These are phyloP conservation scores for Tyria jacobaeae DNA, from an alignment of 2,888 invertebrate genomes.

Conservation along the genomic window DNA sequence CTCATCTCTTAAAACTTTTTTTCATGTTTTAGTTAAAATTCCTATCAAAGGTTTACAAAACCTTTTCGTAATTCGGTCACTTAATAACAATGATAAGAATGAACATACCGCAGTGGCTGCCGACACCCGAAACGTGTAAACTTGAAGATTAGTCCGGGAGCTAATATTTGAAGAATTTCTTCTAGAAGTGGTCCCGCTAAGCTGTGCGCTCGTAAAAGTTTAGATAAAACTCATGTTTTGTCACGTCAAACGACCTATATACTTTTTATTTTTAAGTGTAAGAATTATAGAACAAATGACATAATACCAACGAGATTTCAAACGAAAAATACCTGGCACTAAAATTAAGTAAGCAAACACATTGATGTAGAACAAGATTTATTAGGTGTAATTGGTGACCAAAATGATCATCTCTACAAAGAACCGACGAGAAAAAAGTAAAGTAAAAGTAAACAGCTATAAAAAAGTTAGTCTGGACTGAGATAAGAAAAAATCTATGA, in stretches of 20 bases:
- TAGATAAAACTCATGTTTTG: slow-evolving; percentile 50
- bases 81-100: slow-evolving; percentile 49
- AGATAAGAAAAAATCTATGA: neutral
- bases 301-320: no score
- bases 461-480: neutral
- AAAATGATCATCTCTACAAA: neutral
- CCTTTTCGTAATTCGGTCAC: slow-evolving; percentile 43
- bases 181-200: slow-evolving; percentile 40
- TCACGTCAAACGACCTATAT: slow-evolving; percentile 28
- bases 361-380: neutral
- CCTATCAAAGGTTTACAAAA: slow-evolving; percentile 20
- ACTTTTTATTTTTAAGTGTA: slow-evolving; percentile 6
- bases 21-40: neutral
- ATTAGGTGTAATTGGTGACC: neutral
- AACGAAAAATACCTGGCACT: neutral
- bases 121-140: slow-evolving; percentile 50
- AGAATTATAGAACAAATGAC: slow-evolving; percentile 7
- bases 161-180: slow-evolving; percentile 78
- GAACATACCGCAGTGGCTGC: slow-evolving; percentile 54
- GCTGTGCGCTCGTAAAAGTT: slow-evolving; percentile 48
- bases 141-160: slow-evolving; percentile 67
- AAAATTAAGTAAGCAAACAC: neutral
- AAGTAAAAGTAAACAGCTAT: neutral
- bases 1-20: no score
- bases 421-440: no score